These are phyloP conservation scores for Rousettus leschenaultii DNA, from an alignment of 2,113 vertebrate species.

Conservation along the genomic window DNA sequence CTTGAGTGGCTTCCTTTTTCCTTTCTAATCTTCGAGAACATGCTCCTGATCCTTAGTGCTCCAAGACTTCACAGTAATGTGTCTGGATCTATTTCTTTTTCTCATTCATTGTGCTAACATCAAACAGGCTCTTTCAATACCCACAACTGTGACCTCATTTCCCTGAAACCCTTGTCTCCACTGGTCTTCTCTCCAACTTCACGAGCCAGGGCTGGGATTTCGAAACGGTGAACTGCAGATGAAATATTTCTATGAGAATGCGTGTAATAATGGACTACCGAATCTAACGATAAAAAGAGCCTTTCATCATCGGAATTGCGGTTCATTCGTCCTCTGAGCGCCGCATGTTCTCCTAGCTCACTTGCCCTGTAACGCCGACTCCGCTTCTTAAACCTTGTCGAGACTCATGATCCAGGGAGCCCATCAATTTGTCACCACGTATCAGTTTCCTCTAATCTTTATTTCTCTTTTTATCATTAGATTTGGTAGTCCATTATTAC, in stretches of 20 bases:
- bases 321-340: not conserved
- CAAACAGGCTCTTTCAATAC: not conserved
- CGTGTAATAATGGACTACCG: too few relatives aligned
- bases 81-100: not conserved
- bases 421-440: not conserved
- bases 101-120: not conserved
- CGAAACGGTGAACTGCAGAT: too few relatives aligned
- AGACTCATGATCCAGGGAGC: not conserved
- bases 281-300: too few relatives aligned
- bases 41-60: not conserved
- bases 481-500: not conserved
- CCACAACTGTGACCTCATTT: not conserved
- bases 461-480: not conserved
- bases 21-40: not conserved
- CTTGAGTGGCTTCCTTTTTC: not conserved
- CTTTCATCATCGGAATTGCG: not conserved
- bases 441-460: not conserved
- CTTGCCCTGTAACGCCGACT: not conserved
- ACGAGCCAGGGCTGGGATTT: too few relatives aligned
- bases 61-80: not conserved
- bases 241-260: too few relatives aligned
- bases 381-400: not conserved
- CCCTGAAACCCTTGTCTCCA: not conserved
- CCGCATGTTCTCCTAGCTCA: not conserved
- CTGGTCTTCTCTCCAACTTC: not conserved